phyloP scores from a whole-genome alignment of 2,113 vertebrate species.

The Urocynchramus pylzowi region DNA sequence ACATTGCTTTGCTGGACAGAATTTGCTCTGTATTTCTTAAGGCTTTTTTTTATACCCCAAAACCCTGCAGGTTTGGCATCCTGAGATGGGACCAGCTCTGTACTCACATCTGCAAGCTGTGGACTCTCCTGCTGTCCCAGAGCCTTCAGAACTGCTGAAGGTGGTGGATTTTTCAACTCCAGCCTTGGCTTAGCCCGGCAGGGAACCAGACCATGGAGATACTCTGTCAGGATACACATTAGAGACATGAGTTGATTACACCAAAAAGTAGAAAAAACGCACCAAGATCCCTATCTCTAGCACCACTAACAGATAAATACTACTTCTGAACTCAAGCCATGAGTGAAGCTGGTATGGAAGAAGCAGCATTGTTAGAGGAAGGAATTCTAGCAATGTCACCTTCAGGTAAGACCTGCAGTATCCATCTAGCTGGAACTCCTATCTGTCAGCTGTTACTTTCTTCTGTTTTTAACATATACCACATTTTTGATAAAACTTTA shows the following conservation, averaged over 20 bases:
- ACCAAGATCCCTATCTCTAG: conserved; percentile 61
- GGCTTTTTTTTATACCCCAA: background rate
- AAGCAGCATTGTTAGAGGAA: conserved; percentile 53
- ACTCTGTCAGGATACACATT: conserved; percentile 64
- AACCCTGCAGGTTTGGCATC: background rate
- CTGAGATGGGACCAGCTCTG: background rate
- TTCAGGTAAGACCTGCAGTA: conserved; percentile 56
- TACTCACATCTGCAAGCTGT: background rate
- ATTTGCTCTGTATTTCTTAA: background rate
- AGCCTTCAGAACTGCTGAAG: conserved; percentile 67
- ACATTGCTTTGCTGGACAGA: background rate
- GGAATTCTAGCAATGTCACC: conserved; percentile 62
- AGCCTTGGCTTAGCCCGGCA: conserved; percentile 69
- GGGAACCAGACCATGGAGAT: conserved; percentile 47
- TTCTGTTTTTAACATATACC: background rate
- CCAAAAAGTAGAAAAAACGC: conserved; percentile 68
- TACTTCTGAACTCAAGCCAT: conserved; percentile 65
- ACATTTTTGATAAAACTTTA: background rate
- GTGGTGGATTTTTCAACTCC: conserved; percentile 68
- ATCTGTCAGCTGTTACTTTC: background rate
- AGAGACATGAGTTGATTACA: conserved; percentile 59
- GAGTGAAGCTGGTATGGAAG: conserved; percentile 65
- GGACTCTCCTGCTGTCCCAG: background rate
- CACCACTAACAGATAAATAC: conserved; percentile 60
- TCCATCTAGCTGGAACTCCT: background rate